Percentiles rank a stretch among this genome's conserved stretches.
Conservation (phyloP, 2,888 invertebrate genomes). For the Leptura quadrifasciata region DNA sequence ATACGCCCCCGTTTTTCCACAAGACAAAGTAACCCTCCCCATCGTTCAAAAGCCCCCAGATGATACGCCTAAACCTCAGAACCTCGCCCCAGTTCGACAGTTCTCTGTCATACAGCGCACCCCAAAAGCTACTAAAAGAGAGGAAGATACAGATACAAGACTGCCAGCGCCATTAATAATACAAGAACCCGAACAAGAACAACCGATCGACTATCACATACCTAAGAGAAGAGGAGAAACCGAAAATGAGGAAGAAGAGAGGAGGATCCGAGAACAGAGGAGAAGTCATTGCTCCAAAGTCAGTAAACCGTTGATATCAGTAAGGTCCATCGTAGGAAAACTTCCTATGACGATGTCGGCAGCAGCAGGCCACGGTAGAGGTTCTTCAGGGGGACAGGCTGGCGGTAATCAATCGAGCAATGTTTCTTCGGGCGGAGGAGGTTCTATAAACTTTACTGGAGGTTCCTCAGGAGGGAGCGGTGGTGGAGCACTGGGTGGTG, state of each 20-base stretch:
- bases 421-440: slow-evolving; percentile 45
- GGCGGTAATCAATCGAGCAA: slow-evolving; percentile 42
- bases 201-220: slow-evolving; percentile 92
- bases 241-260: slow-evolving; percentile 82
- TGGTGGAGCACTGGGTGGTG: slow-evolving; percentile 76
- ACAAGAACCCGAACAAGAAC: slow-evolving; percentile 76
- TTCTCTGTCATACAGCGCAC: slow-evolving; percentile 70
- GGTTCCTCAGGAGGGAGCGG: slow-evolving; percentile 76
- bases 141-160: slow-evolving; percentile 68
- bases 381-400: slow-evolving; percentile 67
- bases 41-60: slow-evolving; percentile 78
- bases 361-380: slow-evolving; percentile 88
- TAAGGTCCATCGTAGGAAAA: slow-evolving; percentile 75
- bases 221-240: slow-evolving; percentile 85
- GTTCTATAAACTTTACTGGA: slow-evolving; percentile 66
- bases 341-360: slow-evolving; percentile 82
- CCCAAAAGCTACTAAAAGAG: slow-evolving; percentile 76
- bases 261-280: slow-evolving; percentile 81
- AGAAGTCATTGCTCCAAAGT: slow-evolving; percentile 82
- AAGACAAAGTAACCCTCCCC: slow-evolving; percentile 80
- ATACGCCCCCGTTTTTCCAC: slow-evolving; percentile 77
- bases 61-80: slow-evolving; percentile 67
- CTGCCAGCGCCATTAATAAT: slow-evolving; percentile 59
- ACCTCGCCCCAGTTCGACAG: slow-evolving; percentile 70
- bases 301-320: slow-evolving; percentile 78